Percentiles rank a stretch among this genome's conserved stretches.
Evolutionary conservation across 2,797 vertebrate species (phyloP).

Genomic region (Hemitrygon akajei): DNA sequence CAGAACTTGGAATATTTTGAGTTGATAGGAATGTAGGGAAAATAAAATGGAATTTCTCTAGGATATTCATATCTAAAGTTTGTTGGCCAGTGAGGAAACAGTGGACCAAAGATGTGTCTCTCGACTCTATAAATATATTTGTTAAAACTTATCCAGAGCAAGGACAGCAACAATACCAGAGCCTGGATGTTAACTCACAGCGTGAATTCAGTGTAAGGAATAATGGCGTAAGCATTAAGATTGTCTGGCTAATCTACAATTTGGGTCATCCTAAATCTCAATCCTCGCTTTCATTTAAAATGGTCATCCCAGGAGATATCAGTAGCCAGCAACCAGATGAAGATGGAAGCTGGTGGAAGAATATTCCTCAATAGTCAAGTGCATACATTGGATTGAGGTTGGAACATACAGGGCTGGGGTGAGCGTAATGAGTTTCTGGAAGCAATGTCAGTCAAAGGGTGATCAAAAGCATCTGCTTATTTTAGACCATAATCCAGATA

Average conservation of each 20-base stretch:
- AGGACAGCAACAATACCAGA: background rate
- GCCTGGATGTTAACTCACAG: background rate
- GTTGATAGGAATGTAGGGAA: too few relatives aligned
- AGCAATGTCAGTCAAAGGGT: background rate
- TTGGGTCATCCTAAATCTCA: background rate
- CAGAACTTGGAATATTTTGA: background rate
- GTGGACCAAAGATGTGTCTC: too few relatives aligned
- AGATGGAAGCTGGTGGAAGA: background rate
- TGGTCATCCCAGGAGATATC: background rate
- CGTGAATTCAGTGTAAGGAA: too few relatives aligned
- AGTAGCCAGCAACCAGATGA: background rate
- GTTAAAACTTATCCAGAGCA: background rate
- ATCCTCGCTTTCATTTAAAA: background rate
- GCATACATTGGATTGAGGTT: too few relatives aligned
- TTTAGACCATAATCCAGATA: background rate
- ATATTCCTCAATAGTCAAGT: background rate
- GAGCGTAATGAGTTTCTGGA: background rate
- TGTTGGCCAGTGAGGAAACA: too few relatives aligned
- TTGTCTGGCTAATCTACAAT: background rate
- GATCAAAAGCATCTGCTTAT: background rate
- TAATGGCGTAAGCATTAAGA: background rate
- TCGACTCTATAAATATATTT: background rate
- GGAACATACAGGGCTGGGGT: too few relatives aligned
- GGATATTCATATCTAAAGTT: too few relatives aligned
- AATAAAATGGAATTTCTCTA: too few relatives aligned